Conservation (phyloP, 2,113 vertebrate species). For the Ivindomyrus marchei region DNA sequence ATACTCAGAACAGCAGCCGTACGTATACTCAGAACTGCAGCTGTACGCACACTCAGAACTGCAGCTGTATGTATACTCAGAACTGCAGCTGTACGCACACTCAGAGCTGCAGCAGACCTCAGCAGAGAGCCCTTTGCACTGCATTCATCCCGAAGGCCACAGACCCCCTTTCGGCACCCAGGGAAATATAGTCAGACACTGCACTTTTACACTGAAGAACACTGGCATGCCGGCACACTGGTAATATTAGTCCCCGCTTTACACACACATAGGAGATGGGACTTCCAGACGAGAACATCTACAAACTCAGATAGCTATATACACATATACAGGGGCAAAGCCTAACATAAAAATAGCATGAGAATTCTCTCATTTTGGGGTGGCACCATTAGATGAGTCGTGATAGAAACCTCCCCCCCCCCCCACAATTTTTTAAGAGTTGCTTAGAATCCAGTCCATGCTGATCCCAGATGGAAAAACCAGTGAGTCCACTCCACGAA, state of each 20-base stretch:
- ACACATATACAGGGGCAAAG: constrained; percentile 24
- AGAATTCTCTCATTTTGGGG: neutral
- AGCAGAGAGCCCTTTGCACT: neutral
- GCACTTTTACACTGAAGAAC: constrained; percentile 25
- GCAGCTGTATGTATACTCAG: neutral
- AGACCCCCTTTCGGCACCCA: neutral
- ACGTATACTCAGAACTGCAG: too few relatives aligned
- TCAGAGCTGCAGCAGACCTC: constrained; percentile 17
- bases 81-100: neutral
- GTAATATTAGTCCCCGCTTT: constrained; percentile 29
- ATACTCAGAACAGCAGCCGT: too few relatives aligned
- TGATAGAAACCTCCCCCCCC: neutral
- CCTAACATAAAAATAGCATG: constrained; percentile 10
- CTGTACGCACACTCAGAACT: too few relatives aligned
- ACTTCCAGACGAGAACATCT: constrained; percentile 31
- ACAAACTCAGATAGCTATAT: constrained; percentile 36
- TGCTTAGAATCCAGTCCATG: neutral
- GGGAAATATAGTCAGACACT: constrained; percentile 27
- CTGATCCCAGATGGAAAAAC: neutral
- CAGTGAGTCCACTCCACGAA: constrained; percentile 1
- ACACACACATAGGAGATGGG: constrained; percentile 22
- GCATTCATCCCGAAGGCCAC: constrained; percentile 15
- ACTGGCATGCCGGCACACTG: constrained; percentile 22
- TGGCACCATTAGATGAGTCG: constrained; percentile 17
- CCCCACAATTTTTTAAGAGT: neutral